Evolutionary conservation across 92 coral and sea anemone species (phyloP), one percentile per base, ranked within the genome.

Genomic region (Anthopleura xanthogrammica): DNA sequence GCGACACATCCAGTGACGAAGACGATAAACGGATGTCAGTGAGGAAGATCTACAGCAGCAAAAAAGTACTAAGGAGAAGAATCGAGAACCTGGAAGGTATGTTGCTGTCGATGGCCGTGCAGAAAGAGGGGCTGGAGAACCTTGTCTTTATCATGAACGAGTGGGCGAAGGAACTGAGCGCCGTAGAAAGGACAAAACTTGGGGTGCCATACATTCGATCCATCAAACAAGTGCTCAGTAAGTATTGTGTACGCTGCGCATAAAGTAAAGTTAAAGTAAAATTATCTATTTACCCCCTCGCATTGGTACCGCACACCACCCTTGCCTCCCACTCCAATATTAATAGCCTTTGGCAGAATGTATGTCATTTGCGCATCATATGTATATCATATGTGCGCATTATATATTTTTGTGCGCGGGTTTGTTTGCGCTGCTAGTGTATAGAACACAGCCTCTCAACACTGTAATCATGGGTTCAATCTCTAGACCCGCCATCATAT

Each of bases 201-300:
- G 99, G 99, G 36, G 98, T 96, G 48, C 97, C 99, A 29, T 92
- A 93, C 60, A 95, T 96, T 40, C 81, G 93, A 36, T 90, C 90
- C 58, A 93, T 96, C 23, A 94, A 94, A 77, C 85, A 84, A 50
- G 83, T 90, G 60, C 88, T 96, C 24, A 95, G 99, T 96, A 77
- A 89, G 90, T 72, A 48, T 65, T 12, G 42, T 52, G 17, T 29
- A 12, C 13, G 17, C 11, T 62, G 70, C 36, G 70, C 36, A 62
- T 43, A 43, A 43, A 43, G 50, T n/a, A n/a, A n/a, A n/a, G n/a
- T n/a, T 43, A 43, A 43, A 43, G 48, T 43, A 43, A 43, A 43
- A 43, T 2, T 2, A 43, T 43, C 48, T 43, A 43, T 2, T 43
- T 43, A n/a, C n/a, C n/a, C n/a, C n/a, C n/a, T n/a, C 36, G 36